Percentiles rank a stretch among this genome's conserved stretches.
Evolutionary conservation across 2,797 vertebrate species (phyloP).

Genomic region (Aselliscus stoliczkanus): DNA sequence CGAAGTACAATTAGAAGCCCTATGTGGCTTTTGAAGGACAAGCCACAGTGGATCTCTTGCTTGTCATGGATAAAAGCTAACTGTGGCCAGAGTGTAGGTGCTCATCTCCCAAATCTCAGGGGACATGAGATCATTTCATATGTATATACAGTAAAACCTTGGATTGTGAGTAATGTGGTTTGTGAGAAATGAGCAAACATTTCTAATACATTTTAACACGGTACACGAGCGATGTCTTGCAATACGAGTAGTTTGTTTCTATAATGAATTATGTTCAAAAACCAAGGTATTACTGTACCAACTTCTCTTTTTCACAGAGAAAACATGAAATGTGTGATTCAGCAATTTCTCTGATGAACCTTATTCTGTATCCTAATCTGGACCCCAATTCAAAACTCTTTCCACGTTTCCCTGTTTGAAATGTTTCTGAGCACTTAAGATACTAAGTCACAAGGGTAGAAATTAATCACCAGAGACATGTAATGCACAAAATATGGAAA

Average conservation of each 20-base stretch:
- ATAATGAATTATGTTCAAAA: too few species aligned
- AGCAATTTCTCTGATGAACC: background rate
- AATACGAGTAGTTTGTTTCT: too few species aligned
- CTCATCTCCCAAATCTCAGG: background rate
- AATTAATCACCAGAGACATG: conserved; percentile 40
- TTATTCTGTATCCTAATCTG: background rate
- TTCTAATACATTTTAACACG: too few species aligned
- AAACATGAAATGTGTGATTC: background rate
- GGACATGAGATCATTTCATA: background rate
- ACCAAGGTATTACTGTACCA: too few species aligned
- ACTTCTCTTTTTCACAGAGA: background rate
- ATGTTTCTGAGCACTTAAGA: background rate
- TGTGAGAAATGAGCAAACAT: too few species aligned
- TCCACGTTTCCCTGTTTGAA: background rate
- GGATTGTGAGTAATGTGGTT: too few species aligned
- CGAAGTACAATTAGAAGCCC: background rate
- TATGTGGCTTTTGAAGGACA: background rate
- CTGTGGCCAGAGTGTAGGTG: background rate
- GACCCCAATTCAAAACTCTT: background rate
- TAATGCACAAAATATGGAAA: conserved; percentile 59
- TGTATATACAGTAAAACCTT: too few species aligned
- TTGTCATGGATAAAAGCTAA: background rate
- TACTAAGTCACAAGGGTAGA: conserved; percentile 6
- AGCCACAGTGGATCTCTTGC: background rate
- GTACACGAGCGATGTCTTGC: too few species aligned